Evolutionary conservation across 2,797 vertebrate species (phyloP), one percentile per base, ranked within the genome.

Genomic region (Hozukius guyotensis): DNA sequence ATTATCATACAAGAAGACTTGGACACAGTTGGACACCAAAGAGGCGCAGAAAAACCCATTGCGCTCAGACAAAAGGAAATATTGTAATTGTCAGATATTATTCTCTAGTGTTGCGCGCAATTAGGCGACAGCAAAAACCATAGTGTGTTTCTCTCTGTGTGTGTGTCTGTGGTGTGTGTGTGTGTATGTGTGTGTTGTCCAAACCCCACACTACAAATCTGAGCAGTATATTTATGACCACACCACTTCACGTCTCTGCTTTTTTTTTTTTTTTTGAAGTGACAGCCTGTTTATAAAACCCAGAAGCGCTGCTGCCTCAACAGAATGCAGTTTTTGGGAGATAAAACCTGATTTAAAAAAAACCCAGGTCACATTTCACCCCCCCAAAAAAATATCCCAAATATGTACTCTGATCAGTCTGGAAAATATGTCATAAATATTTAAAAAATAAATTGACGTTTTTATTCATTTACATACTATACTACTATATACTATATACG

Each of bases 241-340:
- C 87, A 90, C 38, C 87, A 78, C 85, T 87, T 89, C 88, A 86
- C 74, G 82, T 90, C 74, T 57, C 75, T 72, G 75, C 82, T 83
- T 91, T 38, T 38, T 38, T 38, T 38, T 27, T 34, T 93, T 87
- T 91, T 91, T 93, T 87, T 91, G 86, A 91, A 92, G 88, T 93
- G 94, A 92, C 92, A 94, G 92, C 9, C 65, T 92, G 89, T 94
- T 94, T 94, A 92, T 91, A 88, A 92, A 90, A 90, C 2, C 87
- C 90, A 91, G 88, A 79, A 90, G 90, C 91, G 77, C 72, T 73
- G 75, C 86, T 83, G 89, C 82, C 91, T 92, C 71, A 24, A 69
- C 78, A 83, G 72, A 87, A 81, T 18, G 86, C 75, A 77, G 56
- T 76, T 85, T 77, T 84, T 77, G 49, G 62, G 25, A 83, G 81